These are phyloP conservation scores for Nettapus auritus DNA, from an alignment of 2,113 vertebrate genomes.

Conservation along the genomic window DNA sequence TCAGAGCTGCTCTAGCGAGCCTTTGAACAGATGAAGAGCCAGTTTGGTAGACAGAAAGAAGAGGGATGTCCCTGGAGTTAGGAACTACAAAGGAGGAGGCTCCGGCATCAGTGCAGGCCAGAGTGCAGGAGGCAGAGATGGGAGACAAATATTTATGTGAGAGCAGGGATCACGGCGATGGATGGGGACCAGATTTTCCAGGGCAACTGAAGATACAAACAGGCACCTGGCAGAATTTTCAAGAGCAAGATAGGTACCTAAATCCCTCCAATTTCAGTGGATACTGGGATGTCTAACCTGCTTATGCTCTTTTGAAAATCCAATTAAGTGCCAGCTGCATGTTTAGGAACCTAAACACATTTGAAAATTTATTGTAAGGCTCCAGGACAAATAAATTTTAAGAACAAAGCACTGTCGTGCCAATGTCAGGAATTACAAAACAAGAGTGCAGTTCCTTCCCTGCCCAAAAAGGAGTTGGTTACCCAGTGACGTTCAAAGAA, in stretches of 20 bases:
- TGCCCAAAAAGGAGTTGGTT: background rate
- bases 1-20: conserved; percentile 6
- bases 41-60: background rate
- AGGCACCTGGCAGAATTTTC: conserved; percentile 36
- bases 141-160: conserved; percentile 21
- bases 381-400: background rate
- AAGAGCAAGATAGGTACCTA: background rate
- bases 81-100: conserved; percentile 40
- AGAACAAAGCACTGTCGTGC: background rate
- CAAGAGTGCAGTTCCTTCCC: background rate
- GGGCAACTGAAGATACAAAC: conserved; percentile 12
- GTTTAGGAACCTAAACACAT: conserved; percentile 4
- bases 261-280: background rate
- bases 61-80: conserved; percentile 4
- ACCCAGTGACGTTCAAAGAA: background rate
- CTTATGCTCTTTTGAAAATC: conserved; percentile 60
- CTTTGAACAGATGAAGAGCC: conserved; percentile 7
- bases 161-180: background rate
- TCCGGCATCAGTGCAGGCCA: background rate
- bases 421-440: background rate
- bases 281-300: conserved; percentile 34
- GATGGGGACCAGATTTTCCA: conserved; percentile 39
- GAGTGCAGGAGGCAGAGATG: background rate
- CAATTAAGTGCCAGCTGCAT: conserved; percentile 34
- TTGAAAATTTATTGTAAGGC: background rate